phyloP scores from a whole-genome alignment of 1,140 invertebrate genomes.

The Diachasmimorpha longicaudata region DNA sequence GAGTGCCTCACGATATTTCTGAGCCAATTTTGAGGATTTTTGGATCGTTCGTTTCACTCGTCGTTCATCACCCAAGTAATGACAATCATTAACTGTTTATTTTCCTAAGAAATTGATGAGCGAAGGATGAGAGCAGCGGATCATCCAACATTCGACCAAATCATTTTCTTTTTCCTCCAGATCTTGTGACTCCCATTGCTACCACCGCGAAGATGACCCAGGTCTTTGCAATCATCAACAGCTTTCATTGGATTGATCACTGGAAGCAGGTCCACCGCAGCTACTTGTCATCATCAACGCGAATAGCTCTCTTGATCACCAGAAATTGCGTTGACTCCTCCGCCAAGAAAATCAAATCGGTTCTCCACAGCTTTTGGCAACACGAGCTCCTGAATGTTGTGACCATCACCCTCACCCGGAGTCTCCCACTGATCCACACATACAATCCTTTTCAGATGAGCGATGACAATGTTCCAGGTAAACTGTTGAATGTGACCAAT shows the following conservation, averaged over 20 bases:
- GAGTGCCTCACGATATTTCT: not conserved
- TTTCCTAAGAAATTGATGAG: too few relatives aligned
- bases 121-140: not conserved
- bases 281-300: not conserved
- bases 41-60: not conserved
- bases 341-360: not conserved
- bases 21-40: not conserved
- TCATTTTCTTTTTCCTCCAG: not conserved
- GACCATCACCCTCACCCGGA: not conserved
- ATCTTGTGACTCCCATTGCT: not conserved
- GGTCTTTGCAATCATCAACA: not conserved
- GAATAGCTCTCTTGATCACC: not conserved
- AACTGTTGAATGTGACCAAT: not conserved
- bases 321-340: not conserved
- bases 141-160: not conserved
- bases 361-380: slow-evolving; percentile 20
- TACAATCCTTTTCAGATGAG: slow-evolving; percentile 25
- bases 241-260: not conserved
- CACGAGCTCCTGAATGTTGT: slow-evolving; percentile 20
- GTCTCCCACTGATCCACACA: not conserved
- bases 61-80: not conserved
- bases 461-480: not conserved
- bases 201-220: not conserved
- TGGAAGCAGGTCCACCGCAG: not conserved
- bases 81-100: not conserved